phyloP scores from a whole-genome alignment of 2,888 invertebrate species.

The Maniola hyperantus region DNA sequence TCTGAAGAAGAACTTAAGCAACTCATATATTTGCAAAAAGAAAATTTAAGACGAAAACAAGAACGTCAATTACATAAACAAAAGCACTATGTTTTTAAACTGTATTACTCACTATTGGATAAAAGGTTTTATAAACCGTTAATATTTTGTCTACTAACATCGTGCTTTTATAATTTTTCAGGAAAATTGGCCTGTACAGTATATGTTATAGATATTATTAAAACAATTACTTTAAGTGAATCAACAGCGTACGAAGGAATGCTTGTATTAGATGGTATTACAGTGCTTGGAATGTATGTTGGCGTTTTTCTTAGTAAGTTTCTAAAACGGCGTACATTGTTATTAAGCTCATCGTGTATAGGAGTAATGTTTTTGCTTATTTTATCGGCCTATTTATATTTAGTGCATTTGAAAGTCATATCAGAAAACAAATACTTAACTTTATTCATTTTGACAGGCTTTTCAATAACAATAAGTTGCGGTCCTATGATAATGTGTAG shows the following conservation, averaged over 20 bases:
- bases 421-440: too few species aligned
- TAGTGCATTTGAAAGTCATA: too few species aligned
- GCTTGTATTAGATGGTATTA: too few species aligned
- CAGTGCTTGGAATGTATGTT: not conserved
- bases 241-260: too few species aligned
- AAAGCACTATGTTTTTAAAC: not conserved
- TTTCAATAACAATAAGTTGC: too few species aligned
- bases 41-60: slow-evolving; percentile 42
- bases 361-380: too few species aligned
- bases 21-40: slow-evolving; percentile 9
- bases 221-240: slow-evolving; percentile 38
- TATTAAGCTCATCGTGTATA: too few species aligned
- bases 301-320: too few species aligned
- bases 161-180: slow-evolving; percentile 34
- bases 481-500: too few species aligned
- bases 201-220: slow-evolving; percentile 42
- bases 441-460: too few species aligned
- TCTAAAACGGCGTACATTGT: too few species aligned
- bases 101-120: slow-evolving; percentile 8
- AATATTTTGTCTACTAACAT: slow-evolving; percentile 16
- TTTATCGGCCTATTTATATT: too few species aligned
- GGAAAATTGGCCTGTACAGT: slow-evolving; percentile 40
- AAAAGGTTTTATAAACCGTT: slow-evolving; percentile 34
- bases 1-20: slow-evolving; percentile 37
- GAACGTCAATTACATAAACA: slow-evolving; percentile 34